Percentiles rank a stretch among this genome's conserved stretches.
Conservation (phyloP, 1,140 invertebrate genomes). For the Sycophila sp. region DNA sequence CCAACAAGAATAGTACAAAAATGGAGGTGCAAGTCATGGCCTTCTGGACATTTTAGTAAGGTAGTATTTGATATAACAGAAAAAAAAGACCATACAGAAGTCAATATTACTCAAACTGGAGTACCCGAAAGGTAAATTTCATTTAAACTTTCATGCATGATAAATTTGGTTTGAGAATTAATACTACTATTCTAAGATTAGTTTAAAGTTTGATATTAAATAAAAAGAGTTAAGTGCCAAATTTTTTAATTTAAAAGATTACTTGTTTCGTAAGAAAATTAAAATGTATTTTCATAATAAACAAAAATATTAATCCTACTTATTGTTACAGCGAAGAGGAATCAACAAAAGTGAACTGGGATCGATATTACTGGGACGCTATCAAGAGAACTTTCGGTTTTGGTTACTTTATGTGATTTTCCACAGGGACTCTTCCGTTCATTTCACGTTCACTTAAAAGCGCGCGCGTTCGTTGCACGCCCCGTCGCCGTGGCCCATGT, state of each 20-base stretch:
- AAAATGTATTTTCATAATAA: background rate
- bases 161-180: too few species aligned
- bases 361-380: conserved; percentile 90
- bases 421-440: conserved; percentile 26
- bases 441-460: conserved; percentile 23
- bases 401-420: conserved; percentile 78
- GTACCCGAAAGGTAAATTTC: conserved; percentile 74
- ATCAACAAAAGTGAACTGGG: conserved; percentile 88
- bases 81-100: conserved; percentile 84
- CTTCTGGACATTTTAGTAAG: conserved; percentile 88
- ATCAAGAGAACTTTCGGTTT: conserved; percentile 94
- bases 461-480: background rate
- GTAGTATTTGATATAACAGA: conserved; percentile 88
- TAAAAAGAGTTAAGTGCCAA: too few species aligned
- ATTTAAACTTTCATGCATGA: too few species aligned
- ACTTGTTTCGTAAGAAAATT: too few species aligned
- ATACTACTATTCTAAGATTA: too few species aligned
- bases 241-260: too few species aligned
- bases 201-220: too few species aligned
- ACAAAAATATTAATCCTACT: background rate
- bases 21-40: conserved; percentile 97
- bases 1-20: conserved; percentile 89
- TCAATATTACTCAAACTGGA: conserved; percentile 82
- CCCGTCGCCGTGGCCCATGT: background rate
- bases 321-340: conserved; percentile 75